Evolutionary conservation across 2,888 invertebrate genomes (phyloP), one percentile per base, ranked within the genome.

Genomic region (Clivina fossor): DNA sequence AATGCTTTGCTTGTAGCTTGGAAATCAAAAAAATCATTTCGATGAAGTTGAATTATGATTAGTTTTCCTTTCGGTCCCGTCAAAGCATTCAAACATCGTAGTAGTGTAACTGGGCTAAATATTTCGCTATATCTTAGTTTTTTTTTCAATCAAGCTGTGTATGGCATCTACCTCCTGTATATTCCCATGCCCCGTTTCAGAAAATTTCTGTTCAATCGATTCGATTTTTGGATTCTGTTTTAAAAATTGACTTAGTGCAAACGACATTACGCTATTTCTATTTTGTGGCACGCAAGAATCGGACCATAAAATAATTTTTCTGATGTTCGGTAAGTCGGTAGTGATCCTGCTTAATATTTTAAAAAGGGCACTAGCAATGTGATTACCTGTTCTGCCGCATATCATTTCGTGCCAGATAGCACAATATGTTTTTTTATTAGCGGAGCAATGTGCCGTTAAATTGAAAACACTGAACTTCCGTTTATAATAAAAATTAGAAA

Each of bases 351-450:
- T 53, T 53, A 65, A 58, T 53, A 65, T 66, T 58, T 62, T 61
- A 22, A 59, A 32, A 28, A 64, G 47, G 24, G 63, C 61, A 58
- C 63, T 65, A 35, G 62, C 62, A 46, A 62, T 56, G 57, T 62
- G 60, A 47, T 63, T 66, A 22, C 61, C 65, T 38, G 53, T 56
- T 62, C 62, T 61, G 13, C 65, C 63, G 58, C 60, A 62, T 41
- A 59, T 50, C 26, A 35, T 51, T 58, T 65, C 65, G 41, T 33
- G 56, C 65, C 63, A 66, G 37, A 63, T 22, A 43, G 62, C 59
- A 56, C 65, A 65, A 51, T 66, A 66, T 16, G 63, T 61, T 60
- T 63, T 60, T 57, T 65, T 65, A 22, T 59, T 61, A 51, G 53
- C 60, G 28, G 64, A 63, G 35, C 60, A 57, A 55, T 64, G 59